Evolutionary conservation across 2,888 invertebrate genomes (phyloP).

Genomic region (Archips xylosteana): DNA sequence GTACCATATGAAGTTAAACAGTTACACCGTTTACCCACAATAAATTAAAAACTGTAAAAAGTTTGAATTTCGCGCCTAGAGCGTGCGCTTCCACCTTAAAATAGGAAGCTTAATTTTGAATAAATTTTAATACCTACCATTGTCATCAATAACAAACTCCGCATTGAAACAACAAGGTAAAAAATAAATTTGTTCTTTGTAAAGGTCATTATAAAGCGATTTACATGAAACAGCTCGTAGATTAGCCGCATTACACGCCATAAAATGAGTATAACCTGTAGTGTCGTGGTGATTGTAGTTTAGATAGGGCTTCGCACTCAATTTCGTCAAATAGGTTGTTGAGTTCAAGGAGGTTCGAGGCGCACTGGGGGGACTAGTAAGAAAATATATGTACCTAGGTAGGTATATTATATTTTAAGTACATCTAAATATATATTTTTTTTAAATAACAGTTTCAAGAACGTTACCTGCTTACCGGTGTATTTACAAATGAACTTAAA

Average conservation of each 20-base stretch:
- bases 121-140: too few species aligned
- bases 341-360: constrained; percentile 16
- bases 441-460: too few species aligned
- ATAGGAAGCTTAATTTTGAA: too few species aligned
- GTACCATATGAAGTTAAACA: too few species aligned
- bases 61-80: too few species aligned
- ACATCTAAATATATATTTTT: too few species aligned
- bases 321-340: constrained; percentile 56
- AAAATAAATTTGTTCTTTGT: constrained; percentile 4
- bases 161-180: background rate
- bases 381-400: background rate
- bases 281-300: constrained; percentile 60
- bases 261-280: constrained; percentile 11
- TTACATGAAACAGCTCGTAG: constrained; percentile 21
- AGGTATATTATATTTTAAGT: too few species aligned
- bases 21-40: too few species aligned
- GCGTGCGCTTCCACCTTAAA: too few species aligned
- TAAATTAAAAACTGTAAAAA: too few species aligned
- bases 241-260: constrained; percentile 8
- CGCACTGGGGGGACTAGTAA: background rate
- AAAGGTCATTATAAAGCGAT: constrained; percentile 34
- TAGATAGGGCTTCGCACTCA: constrained; percentile 62
- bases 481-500: too few species aligned
- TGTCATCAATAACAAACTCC: background rate
- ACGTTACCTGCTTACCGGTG: too few species aligned